Conservation (phyloP, 1,140 invertebrate species). For the Caerostris extrusa region DNA sequence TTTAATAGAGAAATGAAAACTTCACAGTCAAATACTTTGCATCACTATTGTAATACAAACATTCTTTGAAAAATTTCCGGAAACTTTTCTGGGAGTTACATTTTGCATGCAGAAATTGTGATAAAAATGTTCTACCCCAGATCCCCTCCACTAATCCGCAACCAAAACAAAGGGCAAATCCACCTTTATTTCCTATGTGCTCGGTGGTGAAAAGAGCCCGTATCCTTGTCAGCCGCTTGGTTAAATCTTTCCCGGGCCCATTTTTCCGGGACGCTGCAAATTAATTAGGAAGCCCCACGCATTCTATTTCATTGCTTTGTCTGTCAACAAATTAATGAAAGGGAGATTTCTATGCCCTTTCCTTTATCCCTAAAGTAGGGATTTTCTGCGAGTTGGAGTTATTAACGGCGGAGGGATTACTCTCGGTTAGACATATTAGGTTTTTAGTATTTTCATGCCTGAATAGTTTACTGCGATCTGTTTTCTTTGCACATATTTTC, state of each 20-base stretch:
- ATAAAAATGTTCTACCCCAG: too few relatives aligned
- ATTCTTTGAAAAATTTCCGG: too few relatives aligned
- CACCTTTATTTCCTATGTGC: not conserved
- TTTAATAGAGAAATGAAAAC: too few relatives aligned
- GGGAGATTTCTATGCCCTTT: not conserved
- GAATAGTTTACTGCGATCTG: too few relatives aligned
- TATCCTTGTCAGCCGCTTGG: slow-evolving; percentile 17
- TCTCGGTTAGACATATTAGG: not conserved
- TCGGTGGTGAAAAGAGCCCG: not conserved
- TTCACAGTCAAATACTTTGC: too few relatives aligned
- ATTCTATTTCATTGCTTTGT: slow-evolving; percentile 49
- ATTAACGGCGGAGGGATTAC: slow-evolving; percentile 10
- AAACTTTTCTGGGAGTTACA: too few relatives aligned
- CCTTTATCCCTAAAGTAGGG: slow-evolving; percentile 29
- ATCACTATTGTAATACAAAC: too few relatives aligned
- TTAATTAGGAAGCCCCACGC: slow-evolving; percentile 29
- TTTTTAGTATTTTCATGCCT: not conserved
- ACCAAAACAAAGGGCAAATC: not conserved
- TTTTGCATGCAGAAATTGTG: too few relatives aligned
- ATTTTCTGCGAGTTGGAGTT: not conserved
- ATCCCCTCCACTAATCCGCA: not conserved
- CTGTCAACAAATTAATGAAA: slow-evolving; percentile 45
- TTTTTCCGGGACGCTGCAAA: slow-evolving; percentile 50
- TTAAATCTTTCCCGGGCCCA: slow-evolving; percentile 4
- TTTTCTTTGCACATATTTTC: too few relatives aligned